phyloP scores from a whole-genome alignment of 2,888 invertebrate species.

The Pasiphila rectangulata region DNA sequence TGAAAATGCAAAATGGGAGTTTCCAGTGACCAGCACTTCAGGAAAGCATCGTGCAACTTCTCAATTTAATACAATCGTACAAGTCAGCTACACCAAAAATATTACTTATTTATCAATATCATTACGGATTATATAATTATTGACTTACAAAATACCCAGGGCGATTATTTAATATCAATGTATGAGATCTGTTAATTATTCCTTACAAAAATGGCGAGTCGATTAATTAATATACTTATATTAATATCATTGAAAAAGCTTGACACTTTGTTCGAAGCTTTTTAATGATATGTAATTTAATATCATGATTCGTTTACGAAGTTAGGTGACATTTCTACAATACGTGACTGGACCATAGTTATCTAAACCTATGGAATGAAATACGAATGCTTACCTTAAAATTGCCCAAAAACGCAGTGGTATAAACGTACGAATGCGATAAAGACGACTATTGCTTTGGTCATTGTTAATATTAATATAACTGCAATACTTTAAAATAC shows the following conservation, averaged over 20 bases:
- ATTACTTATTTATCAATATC: background rate
- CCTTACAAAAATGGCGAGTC: slow-evolving; percentile 27
- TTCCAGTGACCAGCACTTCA: background rate
- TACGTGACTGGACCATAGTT: slow-evolving; percentile 11
- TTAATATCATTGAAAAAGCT: slow-evolving; percentile 18
- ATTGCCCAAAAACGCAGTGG: slow-evolving; percentile 13
- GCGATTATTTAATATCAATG: slow-evolving; percentile 16
- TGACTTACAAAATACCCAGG: slow-evolving; percentile 22
- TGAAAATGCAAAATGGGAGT: background rate
- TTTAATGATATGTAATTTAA: no score
- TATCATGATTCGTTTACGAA: background rate
- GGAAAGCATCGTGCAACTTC: background rate
- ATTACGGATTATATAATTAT: background rate
- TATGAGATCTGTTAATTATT: slow-evolving; percentile 30
- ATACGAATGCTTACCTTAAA: slow-evolving; percentile 9
- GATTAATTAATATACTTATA: slow-evolving; percentile 14
- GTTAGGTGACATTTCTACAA: slow-evolving; percentile 12
- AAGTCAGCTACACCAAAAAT: background rate
- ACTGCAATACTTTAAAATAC: no score
- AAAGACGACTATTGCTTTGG: slow-evolving; percentile 34
- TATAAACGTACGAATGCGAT: slow-evolving; percentile 20
- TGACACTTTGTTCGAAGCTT: no score
- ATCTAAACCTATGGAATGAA: slow-evolving; percentile 17
- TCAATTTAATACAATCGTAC: background rate
- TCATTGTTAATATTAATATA: slow-evolving; percentile 12